A percentile compares a stretch with the other conserved stretches of the same genome.
phyloP scores from a whole-genome alignment of 2,888 invertebrate genomes.

The Omphaloscelis lunosa region DNA sequence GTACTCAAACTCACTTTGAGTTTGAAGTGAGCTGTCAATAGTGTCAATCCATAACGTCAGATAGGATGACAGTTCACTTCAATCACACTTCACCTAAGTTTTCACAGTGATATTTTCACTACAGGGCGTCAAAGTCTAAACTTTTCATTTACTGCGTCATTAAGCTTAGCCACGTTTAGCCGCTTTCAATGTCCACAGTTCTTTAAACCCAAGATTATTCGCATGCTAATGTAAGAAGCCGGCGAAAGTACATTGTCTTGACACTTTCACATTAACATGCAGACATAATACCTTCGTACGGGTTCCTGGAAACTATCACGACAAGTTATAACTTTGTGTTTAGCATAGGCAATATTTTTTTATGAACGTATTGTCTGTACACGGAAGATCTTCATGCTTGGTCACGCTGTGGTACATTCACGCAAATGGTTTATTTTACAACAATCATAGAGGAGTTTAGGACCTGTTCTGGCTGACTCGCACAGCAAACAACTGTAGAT shows the following conservation, averaged over 20 bases:
- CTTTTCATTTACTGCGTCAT: conserved; percentile 33
- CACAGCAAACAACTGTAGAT: too few species aligned
- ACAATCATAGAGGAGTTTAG: not conserved
- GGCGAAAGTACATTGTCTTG: conserved; percentile 82
- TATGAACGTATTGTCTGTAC: conserved; percentile 70
- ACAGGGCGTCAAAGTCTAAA: too few species aligned
- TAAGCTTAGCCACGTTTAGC: conserved; percentile 42
- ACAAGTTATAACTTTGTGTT: conserved; percentile 67
- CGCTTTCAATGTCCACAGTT: conserved; percentile 51
- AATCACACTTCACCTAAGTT: not conserved
- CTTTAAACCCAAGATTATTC: conserved; percentile 71
- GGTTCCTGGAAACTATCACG: conserved; percentile 79
- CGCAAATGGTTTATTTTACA: conserved; percentile 17
- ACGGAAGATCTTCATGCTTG: conserved; percentile 56
- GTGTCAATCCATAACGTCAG: too few species aligned
- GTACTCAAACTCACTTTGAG: too few species aligned
- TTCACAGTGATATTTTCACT: too few species aligned
- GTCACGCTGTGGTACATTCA: conserved; percentile 17
- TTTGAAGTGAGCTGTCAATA: too few species aligned
- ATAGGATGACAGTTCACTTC: not conserved
- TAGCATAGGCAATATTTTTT: conserved; percentile 72
- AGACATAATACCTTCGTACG: conserved; percentile 69
- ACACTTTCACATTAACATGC: conserved; percentile 83
- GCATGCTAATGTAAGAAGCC: conserved; percentile 74
- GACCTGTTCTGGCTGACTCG: too few species aligned